Evolutionary conservation across 2,113 vertebrate species (phyloP), one percentile per base, ranked within the genome.

Genomic region (Glaucomys volans): DNA sequence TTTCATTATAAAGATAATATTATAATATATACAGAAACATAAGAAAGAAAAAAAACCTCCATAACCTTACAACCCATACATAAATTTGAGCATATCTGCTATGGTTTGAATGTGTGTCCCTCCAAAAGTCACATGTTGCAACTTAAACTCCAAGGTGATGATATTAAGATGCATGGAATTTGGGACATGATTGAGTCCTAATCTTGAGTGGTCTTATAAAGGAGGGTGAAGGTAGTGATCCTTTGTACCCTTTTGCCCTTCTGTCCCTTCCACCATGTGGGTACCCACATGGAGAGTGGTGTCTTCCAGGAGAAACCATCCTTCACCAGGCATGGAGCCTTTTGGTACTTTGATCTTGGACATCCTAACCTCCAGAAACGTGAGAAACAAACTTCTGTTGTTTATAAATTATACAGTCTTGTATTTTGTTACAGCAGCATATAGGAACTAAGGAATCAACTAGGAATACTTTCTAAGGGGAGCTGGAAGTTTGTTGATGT

Each of bases 1-100:
- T 80, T 96, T 88, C n/a, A 44, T 67, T 75, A 35, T 75, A 80
- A 84, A 80, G 40, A 30, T 85, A 52, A 87, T 66, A 66, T 83
- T 86, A 52, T 40, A 82, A 6, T 84, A 47, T 69, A 50, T 37
- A 88, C 4, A 88, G 22, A 91, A 87, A 83, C 8, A 75, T 59
- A 91, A 40, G 22, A 4, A 37, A n/a, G 66, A 95, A 93, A 88
- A 44, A n/a, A 4, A 30, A 64, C 14, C 8, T 57, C 11, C 16
- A 1, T 67, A 59, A 59, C 13, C n/a, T 71, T 57, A 35, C 3
- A 57, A n/a, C 37, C 13, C 50, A 71, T 32, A 77, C 52, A 62
- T 76, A 47, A 85, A 44, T 37, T 35, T 86, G 24, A 77, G 14
- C 11, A 74, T 79, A 37, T 40, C 24, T 35, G 17, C 13, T 42